These are phyloP conservation scores for Indicator maculatus DNA, from an alignment of 2,113 vertebrate genomes.

Conservation along the genomic window DNA sequence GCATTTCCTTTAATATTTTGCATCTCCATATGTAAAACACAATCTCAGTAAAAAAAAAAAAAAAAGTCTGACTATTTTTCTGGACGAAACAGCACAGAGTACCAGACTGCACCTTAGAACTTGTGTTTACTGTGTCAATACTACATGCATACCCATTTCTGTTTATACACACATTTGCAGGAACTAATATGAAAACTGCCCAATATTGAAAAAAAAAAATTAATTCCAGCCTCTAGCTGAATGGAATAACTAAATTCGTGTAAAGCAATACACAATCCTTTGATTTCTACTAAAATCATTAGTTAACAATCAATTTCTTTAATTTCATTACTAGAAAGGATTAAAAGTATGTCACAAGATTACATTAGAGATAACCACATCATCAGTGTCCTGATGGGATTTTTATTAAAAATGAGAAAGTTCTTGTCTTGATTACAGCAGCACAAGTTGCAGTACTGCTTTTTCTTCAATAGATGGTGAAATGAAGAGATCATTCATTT, in stretches of 20 bases:
- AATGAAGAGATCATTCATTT: conserved; percentile 28
- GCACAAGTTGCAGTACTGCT: neutral
- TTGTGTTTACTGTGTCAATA: neutral
- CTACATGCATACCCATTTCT: neutral
- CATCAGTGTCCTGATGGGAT: neutral
- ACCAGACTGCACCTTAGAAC: neutral
- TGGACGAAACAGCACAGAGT: neutral
- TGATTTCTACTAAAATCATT: neutral
- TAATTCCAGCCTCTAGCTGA: neutral
- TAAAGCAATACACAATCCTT: neutral
- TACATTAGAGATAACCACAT: neutral
- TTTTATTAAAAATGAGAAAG: neutral
- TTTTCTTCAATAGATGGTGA: conserved; percentile 21
- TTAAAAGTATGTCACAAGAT: neutral
- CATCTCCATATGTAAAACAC: neutral
- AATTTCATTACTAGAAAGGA: neutral
- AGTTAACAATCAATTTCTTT: neutral
- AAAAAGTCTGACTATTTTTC: neutral
- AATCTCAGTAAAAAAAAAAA: neutral
- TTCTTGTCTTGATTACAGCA: neutral
- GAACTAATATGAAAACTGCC: neutral
- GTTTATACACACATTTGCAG: neutral
- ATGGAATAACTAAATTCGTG: neutral
- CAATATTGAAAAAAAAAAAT: neutral
- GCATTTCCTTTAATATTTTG: neutral